Conservation (phyloP, 2,113 vertebrate genomes). For the Pelmatolapia mariae region DNA sequence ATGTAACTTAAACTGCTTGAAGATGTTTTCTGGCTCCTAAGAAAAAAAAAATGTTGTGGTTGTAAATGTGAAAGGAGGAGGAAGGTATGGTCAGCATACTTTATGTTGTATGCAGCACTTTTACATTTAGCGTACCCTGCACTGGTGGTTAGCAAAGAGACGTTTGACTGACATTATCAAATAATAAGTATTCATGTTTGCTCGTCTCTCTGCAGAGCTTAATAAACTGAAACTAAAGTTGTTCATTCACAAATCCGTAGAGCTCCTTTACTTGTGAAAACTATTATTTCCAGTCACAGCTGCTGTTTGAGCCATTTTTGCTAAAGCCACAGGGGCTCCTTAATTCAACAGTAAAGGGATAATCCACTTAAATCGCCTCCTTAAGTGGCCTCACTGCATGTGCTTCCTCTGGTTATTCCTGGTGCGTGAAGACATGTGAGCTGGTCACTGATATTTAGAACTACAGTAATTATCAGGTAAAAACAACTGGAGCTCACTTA, state of each 20-base stretch:
- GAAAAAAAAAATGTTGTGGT: not conserved
- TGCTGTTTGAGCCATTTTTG: constrained; percentile 4
- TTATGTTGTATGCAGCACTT: not conserved
- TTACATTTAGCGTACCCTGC: not conserved
- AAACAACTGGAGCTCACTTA: not conserved
- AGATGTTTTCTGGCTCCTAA: not conserved
- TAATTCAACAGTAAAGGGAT: constrained; percentile 29
- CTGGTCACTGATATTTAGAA: not conserved
- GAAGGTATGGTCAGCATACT: not conserved
- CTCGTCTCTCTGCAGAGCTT: not conserved
- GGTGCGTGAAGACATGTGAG: constrained; percentile 17
- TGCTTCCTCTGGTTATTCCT: constrained; percentile 40
- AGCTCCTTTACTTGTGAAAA: not conserved
- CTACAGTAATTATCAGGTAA: not conserved
- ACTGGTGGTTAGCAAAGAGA: not conserved
- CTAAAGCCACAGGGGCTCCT: constrained; percentile 1
- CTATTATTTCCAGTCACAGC: not conserved
- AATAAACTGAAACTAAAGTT: not conserved
- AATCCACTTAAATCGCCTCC: constrained; percentile 47
- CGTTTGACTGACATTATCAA: not conserved
- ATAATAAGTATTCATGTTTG: not conserved
- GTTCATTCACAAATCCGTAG: not conserved
- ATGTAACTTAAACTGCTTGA: not conserved
- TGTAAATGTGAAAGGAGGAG: not conserved
- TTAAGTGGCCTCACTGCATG: constrained; percentile 50